A percentile compares a stretch with the other conserved stretches of the same genome.
Evolutionary conservation across 2,113 vertebrate genomes (phyloP).

Genomic region (Lycocorax pyrrhopterus): DNA sequence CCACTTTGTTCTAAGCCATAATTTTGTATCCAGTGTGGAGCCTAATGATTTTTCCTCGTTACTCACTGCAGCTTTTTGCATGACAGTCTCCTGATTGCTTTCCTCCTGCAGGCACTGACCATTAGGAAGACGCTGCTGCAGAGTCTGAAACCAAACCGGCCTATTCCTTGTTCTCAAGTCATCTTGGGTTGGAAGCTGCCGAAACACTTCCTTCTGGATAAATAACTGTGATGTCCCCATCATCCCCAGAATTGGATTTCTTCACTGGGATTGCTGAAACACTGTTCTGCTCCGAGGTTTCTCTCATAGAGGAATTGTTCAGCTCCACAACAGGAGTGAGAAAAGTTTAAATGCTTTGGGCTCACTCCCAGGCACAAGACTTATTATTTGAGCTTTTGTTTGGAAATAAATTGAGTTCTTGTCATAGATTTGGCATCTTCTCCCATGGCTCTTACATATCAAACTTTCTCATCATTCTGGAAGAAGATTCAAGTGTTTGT

Average conservation of each 20-base stretch:
- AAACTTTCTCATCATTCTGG: not conserved
- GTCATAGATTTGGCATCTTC: not conserved
- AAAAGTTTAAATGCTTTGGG: not conserved
- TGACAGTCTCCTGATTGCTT: not conserved
- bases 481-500: not conserved
- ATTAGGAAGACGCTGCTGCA: not conserved
- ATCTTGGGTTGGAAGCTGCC: not conserved
- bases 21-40: not conserved
- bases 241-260: not conserved
- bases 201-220: not conserved
- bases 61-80: not conserved
- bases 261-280: not conserved
- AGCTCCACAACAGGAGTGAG: not conserved
- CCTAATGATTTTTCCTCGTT: not conserved
- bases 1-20: not conserved
- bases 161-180: not conserved
- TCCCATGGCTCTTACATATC: not conserved
- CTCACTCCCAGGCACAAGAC: not conserved
- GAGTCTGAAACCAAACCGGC: not conserved
- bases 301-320: not conserved
- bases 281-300: not conserved
- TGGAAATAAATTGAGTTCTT: constrained; percentile 23
- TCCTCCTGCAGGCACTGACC: not conserved
- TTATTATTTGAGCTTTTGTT: constrained; percentile 3
- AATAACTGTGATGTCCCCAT: not conserved